A percentile compares a stretch with the other conserved stretches of the same genome.
Evolutionary conservation across 2,888 invertebrate genomes (phyloP).

Genomic region (Dromius quadrimaculatus): DNA sequence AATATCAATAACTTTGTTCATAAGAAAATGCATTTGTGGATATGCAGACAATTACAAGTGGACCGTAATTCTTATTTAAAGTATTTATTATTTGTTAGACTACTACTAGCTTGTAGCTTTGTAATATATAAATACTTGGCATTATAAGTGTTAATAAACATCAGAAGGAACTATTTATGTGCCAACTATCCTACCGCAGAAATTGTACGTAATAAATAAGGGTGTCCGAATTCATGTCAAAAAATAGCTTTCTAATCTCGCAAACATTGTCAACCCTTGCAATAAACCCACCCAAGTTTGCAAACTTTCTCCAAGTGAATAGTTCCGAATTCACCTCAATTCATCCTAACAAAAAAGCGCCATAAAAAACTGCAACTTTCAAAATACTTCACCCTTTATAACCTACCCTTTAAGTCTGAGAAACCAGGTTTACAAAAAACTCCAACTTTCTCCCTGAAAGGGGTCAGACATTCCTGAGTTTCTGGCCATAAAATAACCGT

Average conservation of each 20-base stretch:
- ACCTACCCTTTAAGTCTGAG: conserved; percentile 11
- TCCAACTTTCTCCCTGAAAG: conserved; percentile 35
- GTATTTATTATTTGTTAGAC: not conserved
- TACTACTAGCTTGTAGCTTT: conserved; percentile 14
- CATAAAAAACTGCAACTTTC: conserved; percentile 50
- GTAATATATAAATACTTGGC: conserved; percentile 39
- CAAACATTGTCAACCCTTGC: conserved; percentile 43
- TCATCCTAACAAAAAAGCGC: conserved; percentile 29
- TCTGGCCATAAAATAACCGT: conserved; percentile 62
- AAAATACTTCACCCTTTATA: conserved; percentile 31
- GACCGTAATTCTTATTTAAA: conserved; percentile 29
- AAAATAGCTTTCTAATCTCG: conserved; percentile 20
- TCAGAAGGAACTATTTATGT: conserved; percentile 21
- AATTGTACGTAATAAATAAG: no score
- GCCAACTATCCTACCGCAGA: no score
- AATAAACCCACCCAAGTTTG: conserved; percentile 29
- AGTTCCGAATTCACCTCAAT: conserved; percentile 40
- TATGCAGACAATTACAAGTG: conserved; percentile 19
- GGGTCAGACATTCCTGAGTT: conserved; percentile 37
- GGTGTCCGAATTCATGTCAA: no score
- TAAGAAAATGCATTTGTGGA: conserved; percentile 21
- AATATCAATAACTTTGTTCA: conserved; percentile 23
- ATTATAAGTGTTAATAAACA: conserved; percentile 36
- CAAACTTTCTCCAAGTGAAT: conserved; percentile 45
- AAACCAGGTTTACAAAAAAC: conserved; percentile 22